Conservation (phyloP, 2,113 vertebrate species). For the Trogon melanurus region DNA sequence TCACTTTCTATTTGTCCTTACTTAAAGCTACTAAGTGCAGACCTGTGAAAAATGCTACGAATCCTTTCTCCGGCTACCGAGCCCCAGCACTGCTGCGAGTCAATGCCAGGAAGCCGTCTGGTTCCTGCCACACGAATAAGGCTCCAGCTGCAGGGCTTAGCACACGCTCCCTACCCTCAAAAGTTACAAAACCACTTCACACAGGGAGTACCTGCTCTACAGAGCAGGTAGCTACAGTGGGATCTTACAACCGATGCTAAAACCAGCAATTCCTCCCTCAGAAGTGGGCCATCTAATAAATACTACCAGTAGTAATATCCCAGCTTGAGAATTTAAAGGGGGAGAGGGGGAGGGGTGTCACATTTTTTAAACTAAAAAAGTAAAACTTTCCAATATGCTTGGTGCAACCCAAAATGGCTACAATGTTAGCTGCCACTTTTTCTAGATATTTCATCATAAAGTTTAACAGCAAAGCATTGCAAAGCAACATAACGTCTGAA, state of each 20-base stretch:
- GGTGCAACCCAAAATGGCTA: neutral
- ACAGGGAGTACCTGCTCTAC: neutral
- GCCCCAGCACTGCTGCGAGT: neutral
- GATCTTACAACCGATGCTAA: neutral
- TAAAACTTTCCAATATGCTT: neutral
- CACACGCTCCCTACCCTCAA: accelerated
- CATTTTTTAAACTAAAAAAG: neutral
- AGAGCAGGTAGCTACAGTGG: neutral
- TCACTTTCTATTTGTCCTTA: neutral
- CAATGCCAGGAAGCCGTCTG: neutral
- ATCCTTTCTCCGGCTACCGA: neutral
- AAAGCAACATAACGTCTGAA: neutral
- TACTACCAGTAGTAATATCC: neutral
- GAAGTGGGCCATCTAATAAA: neutral
- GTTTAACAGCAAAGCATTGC: neutral
- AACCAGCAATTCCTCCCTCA: neutral
- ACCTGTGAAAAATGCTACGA: neutral
- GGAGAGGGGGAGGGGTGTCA: too few relatives aligned
- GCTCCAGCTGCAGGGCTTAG: neutral
- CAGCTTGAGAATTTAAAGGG: neutral
- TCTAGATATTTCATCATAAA: neutral
- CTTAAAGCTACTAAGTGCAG: neutral
- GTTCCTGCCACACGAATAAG: neutral
- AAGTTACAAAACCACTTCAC: neutral
- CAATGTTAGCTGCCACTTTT: neutral